phyloP scores from a whole-genome alignment of 2,797 vertebrate species.

The Setipinna tenuifilis region DNA sequence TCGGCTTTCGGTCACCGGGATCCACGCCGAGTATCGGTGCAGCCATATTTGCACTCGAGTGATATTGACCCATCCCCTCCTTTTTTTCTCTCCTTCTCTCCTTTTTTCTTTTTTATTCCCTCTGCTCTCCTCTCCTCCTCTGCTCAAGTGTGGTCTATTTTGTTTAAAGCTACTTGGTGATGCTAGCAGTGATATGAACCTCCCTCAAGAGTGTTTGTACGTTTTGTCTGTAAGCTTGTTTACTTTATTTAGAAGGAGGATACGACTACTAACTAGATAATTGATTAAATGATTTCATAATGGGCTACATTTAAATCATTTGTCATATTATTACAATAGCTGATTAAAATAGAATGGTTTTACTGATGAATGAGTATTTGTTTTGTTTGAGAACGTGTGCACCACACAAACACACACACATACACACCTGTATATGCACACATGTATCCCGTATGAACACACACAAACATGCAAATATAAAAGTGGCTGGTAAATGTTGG shows the following conservation, averaged over 20 bases:
- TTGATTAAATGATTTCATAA: too few species aligned
- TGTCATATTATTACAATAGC: too few species aligned
- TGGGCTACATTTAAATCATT: too few species aligned
- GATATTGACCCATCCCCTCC: background rate
- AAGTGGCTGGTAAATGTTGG: too few species aligned
- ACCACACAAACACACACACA: too few species aligned
- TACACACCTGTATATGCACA: background rate
- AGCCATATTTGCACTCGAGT: constrained; percentile 22
- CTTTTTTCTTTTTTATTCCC: background rate
- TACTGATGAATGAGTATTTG: too few species aligned
- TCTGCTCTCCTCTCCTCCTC: background rate
- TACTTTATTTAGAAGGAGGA: background rate
- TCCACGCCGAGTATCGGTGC: background rate
- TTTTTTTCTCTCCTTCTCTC: background rate
- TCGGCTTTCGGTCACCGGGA: background rate
- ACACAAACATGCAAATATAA: too few species aligned
- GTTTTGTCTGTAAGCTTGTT: background rate
- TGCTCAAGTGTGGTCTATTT: background rate
- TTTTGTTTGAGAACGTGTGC: too few species aligned
- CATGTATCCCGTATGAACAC: too few species aligned
- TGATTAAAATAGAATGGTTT: too few species aligned
- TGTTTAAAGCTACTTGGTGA: background rate
- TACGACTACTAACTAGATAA: too few species aligned
- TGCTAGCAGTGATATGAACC: background rate
- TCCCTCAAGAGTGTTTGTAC: background rate